Conservation (phyloP, 2,888 invertebrate species). For the Panopea generosa region DNA sequence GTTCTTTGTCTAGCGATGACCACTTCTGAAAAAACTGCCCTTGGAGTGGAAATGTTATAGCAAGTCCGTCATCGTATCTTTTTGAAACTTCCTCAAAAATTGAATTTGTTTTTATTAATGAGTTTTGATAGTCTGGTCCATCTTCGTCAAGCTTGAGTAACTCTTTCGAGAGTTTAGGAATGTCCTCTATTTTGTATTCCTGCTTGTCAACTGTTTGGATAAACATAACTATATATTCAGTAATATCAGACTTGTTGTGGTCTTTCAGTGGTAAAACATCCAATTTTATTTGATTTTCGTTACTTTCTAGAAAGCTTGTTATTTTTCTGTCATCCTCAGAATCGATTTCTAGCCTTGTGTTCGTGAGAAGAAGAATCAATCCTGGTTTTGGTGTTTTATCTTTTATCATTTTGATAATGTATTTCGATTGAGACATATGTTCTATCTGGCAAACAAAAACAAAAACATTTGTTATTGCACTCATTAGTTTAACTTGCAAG, state of each 20-base stretch:
- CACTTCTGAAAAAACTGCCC: background rate
- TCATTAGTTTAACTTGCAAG: background rate
- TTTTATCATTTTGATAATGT: background rate
- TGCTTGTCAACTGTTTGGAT: background rate
- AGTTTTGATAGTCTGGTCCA: no score
- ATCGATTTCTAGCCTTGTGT: background rate
- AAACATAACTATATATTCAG: background rate
- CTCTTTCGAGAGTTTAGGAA: no score
- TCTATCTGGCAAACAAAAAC: background rate
- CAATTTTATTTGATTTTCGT: background rate
- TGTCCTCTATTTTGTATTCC: no score
- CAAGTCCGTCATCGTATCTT: no score
- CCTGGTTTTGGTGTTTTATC: background rate
- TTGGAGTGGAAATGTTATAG: background rate
- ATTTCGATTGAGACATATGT: background rate
- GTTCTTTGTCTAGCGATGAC: conserved; percentile 1
- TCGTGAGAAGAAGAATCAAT: background rate
- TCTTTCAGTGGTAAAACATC: conserved; percentile 1
- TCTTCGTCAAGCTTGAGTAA: no score
- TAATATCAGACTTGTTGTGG: background rate
- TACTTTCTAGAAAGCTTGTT: background rate
- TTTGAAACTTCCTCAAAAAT: no score
- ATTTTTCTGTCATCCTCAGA: background rate
- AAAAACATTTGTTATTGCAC: conserved; percentile 4
- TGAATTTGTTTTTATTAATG: no score